Base-by-base conservation (phyloP, 2,113 vertebrate species). In the Microcebus tavaratra region DNA sequence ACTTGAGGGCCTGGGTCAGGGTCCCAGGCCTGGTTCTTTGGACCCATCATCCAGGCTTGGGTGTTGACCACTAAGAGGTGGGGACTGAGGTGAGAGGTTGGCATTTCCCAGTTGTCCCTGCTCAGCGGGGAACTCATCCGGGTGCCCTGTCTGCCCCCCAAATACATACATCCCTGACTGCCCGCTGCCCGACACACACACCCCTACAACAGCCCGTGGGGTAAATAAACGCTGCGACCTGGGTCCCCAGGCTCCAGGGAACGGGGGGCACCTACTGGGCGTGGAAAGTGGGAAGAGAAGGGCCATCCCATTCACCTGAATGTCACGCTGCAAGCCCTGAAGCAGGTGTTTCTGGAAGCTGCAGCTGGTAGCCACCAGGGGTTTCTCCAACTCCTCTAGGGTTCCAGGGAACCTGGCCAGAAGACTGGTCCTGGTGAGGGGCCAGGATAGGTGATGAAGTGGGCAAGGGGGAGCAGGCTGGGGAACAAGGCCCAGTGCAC, bases 301-400 rank as follows among this genome's bases (percentile, higher is more conserved):
- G 59, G n/a, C 18, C 36, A 0, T 20, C 36, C 72, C 50, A 86
- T 91, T 98, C 98, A 99, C 99, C 98, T 98, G 97, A 45, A 97
- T 13, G 34, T 98, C 95, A 18, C 10, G 14, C 91, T 73, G 97
- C 59, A 98, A 85, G 94, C 96, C 87, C 31, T 91, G 93, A 31
- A 98, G 92, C 96, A 99, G 97, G 42, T 55, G 91, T 59, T 98
- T 97, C 10, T 86, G 98, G 94, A 98, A 98, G 84, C 57, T 93
- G 2, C 34, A 68, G 25, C 81, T 97, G 27, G 98, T 78, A 34
- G 85, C 48, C 80, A 15, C 79, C 31, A 98, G 92, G 70, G 96
- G 97, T 90, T 97, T 97, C 97, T 97, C 97, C 94, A 98, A 65
- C 73, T 98, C 97, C 14, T 95, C 94, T 65, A 93, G 97, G 25